Conservation (phyloP, 2,888 invertebrate species). For the Callyntrura guangdongensis region DNA sequence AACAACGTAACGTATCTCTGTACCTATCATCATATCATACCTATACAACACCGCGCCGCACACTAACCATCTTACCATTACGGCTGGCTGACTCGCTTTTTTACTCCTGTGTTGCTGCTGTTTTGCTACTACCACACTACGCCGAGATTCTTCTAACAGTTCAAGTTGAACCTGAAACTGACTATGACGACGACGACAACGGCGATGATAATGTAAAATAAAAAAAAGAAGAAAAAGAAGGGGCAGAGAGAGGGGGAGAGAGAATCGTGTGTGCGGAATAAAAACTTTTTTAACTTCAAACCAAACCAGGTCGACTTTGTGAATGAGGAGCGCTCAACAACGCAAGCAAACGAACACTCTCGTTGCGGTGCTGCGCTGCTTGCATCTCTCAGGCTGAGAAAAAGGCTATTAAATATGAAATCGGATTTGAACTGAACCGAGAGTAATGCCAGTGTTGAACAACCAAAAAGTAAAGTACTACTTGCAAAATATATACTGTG, state of each 20-base stretch:
- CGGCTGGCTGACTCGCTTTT: neutral
- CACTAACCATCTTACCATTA: neutral
- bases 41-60: neutral
- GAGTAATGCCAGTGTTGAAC: too few relatives aligned
- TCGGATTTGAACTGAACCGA: slow-evolving; percentile 7
- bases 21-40: slow-evolving; percentile 6
- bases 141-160: slow-evolving; percentile 49
- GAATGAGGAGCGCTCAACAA: slow-evolving; percentile 13
- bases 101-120: neutral
- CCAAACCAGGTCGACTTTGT: slow-evolving; percentile 62
- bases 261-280: too few relatives aligned
- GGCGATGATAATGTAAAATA: neutral
- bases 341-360: neutral
- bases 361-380: neutral
- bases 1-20: neutral
- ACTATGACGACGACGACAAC: neutral
- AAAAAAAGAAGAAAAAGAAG: neutral
- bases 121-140: too few relatives aligned
- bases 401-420: neutral
- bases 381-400: neutral
- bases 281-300: neutral
- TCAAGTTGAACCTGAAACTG: slow-evolving; percentile 54
- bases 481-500: neutral
- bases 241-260: neutral
- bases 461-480: neutral